phyloP scores from a whole-genome alignment of 1,140 invertebrate species.

The Drosophila micromelanica region DNA sequence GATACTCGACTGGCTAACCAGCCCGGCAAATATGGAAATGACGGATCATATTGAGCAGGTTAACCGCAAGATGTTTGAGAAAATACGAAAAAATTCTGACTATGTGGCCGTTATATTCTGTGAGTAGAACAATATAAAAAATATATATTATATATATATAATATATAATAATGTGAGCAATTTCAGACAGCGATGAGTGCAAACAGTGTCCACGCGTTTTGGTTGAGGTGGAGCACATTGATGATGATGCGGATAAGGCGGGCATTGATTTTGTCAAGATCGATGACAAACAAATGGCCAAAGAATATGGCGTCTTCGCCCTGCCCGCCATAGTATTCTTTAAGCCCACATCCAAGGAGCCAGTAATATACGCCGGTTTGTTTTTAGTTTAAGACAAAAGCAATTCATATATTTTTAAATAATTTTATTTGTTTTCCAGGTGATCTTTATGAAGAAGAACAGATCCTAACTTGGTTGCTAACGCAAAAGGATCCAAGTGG shows the following conservation, averaged over 20 bases:
- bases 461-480: slow-evolving; percentile 94
- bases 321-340: slow-evolving; percentile 95
- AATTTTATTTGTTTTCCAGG: slow-evolving; percentile 85
- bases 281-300: slow-evolving; percentile 93
- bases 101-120: slow-evolving; percentile 98
- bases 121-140: slow-evolving; percentile 86
- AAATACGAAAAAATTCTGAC: slow-evolving; percentile 94
- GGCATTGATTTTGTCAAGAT: slow-evolving; percentile 97
- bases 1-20: slow-evolving; percentile 96
- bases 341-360: slow-evolving; percentile 94
- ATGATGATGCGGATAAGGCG: slow-evolving; percentile 95
- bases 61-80: slow-evolving; percentile 96
- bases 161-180: background rate
- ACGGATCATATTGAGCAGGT: slow-evolving; percentile 97
- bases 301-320: slow-evolving; percentile 94
- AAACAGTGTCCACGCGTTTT: slow-evolving; percentile 96
- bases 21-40: slow-evolving; percentile 97
- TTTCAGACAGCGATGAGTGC: slow-evolving; percentile 94
- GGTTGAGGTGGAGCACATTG: slow-evolving; percentile 95
- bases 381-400: background rate
- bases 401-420: background rate
- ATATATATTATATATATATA: background rate
- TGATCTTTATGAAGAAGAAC: slow-evolving; percentile 95
- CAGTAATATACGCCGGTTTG: slow-evolving; percentile 95
- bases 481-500: slow-evolving; percentile 95